These are phyloP conservation scores for Lichenostomus cassidix DNA, from an alignment of 2,113 vertebrate genomes.

Conservation along the genomic window DNA sequence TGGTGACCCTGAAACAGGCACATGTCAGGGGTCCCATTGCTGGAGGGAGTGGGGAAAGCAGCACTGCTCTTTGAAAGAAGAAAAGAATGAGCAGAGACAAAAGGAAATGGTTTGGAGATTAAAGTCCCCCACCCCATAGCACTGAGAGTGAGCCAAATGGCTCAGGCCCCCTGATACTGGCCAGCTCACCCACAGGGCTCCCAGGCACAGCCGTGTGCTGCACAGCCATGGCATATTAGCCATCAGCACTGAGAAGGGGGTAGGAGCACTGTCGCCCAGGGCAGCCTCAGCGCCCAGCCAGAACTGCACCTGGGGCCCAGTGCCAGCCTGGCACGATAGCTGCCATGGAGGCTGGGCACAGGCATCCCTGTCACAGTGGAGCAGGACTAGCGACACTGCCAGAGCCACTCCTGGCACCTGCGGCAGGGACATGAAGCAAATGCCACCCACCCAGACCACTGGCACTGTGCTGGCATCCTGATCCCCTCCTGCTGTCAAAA, in stretches of 20 bases:
- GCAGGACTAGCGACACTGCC: rapidly evolving
- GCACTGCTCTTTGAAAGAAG: not conserved
- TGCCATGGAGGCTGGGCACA: not conserved
- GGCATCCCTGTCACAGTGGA: not conserved
- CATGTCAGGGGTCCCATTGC: not conserved
- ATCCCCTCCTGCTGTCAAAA: not conserved
- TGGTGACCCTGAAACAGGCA: not conserved
- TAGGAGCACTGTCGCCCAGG: rapidly evolving
- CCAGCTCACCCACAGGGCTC: not conserved
- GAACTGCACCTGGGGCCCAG: not conserved
- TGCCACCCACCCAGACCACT: not conserved
- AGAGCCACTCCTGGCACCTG: not conserved
- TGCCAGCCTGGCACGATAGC: not conserved
- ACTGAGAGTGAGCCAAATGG: not conserved
- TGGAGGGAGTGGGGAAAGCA: not conserved
- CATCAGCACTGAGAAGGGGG: not conserved
- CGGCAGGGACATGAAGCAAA: not conserved
- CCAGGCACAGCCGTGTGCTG: not conserved
- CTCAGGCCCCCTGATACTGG: not conserved
- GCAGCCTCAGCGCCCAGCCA: not conserved
- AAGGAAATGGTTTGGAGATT: constrained; percentile 32
- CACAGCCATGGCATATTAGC: not conserved
- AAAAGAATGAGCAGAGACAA: not conserved
- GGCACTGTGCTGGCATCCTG: not conserved
- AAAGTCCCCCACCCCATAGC: not conserved